Evolutionary conservation across 2,888 invertebrate species (phyloP).

Genomic region (Heliothis peltigera): DNA sequence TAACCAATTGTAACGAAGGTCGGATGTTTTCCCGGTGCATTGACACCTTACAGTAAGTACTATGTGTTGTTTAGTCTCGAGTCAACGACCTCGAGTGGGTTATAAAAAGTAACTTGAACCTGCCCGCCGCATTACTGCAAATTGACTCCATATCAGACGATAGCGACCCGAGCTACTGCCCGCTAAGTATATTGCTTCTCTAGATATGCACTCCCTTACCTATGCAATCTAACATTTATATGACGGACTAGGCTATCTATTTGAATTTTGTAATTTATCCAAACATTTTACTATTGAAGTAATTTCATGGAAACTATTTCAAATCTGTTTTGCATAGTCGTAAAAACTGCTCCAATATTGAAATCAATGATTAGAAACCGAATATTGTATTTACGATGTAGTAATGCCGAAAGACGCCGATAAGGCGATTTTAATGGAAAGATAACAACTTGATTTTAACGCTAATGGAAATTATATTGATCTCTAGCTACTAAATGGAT

Average conservation of each 20-base stretch:
- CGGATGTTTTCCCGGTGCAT: conserved; percentile 71
- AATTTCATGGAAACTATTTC: conserved; percentile 2
- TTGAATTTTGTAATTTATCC: conserved; percentile 3
- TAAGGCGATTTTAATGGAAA: conserved; percentile 40
- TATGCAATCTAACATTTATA: conserved; percentile 34
- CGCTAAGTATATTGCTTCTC: conserved; percentile 60
- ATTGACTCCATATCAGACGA: conserved; percentile 84
- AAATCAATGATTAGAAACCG: conserved; percentile 24
- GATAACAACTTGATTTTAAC: conserved; percentile 46
- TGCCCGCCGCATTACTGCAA: conserved; percentile 82
- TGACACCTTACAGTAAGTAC: conserved; percentile 72
- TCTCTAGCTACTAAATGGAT: conserved; percentile 14
- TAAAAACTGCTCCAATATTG: conserved; percentile 32
- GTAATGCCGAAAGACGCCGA: conserved; percentile 32
- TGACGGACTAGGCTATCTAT: conserved; percentile 23
- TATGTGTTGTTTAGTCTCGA: conserved; percentile 77
- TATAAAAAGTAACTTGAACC: conserved; percentile 86
- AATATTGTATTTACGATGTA: conserved; percentile 43
- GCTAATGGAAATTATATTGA: conserved; percentile 43
- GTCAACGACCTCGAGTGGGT: conserved; percentile 78
- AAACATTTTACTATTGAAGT: not conserved
- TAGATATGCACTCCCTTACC: conserved; percentile 58
- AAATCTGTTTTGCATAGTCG: conserved; percentile 29
- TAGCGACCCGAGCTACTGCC: conserved; percentile 58
- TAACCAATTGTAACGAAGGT: conserved; percentile 65